Evolutionary conservation across 92 coral and sea anemone species (phyloP), one percentile per base, ranked within the genome.

Genomic region (Epizoanthus rinbou): DNA sequence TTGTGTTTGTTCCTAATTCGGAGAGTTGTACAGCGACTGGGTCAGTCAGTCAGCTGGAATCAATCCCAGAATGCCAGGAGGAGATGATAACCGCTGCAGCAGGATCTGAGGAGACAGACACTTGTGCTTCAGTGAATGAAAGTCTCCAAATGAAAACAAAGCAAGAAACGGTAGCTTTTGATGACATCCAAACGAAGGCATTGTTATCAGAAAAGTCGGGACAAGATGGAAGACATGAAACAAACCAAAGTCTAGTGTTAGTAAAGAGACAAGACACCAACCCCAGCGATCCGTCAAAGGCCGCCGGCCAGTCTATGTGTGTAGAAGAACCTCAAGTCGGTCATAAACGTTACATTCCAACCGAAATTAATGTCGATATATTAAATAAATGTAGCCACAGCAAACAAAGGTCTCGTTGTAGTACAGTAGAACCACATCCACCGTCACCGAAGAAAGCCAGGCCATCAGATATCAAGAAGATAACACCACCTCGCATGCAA

Each of bases 1-100:
- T 87, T 9, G 57, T 87, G 37, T 82, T 87, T 35, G 81, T 87
- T 24, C 76, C 90, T 1, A 75, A 57, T 25, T 14, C 71, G 7
- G 76, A 56, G 17, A 31, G 5, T 18, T 50, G 43, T 64, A 21
- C 57, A 17, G 28, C 13, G 16, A 28, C 33, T 14, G 64, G 18
- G n/a, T 17, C 53, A 23, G 85, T 53, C 0, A 43, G 45, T 14
- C 31, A 25, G 9, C 23, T 22, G 31, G 69, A n/a, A 28, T 17
- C 37, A 1, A 47, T 37, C 22, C 45, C 28, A 22, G 63, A 80
- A 31, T 69, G 72, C 28, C 4, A n/a, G 4, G 74, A 85, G n/a
- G 41, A 41, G 15, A 33, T 50, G 19, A 16, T 19, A 69, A 28
- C 57, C 31, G 7, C 28, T 3, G 35, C 35, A 39, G 64, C 18